Evolutionary conservation across 2,888 invertebrate genomes (phyloP), one percentile per base, ranked within the genome.

Genomic region (Limnephilus auricula): DNA sequence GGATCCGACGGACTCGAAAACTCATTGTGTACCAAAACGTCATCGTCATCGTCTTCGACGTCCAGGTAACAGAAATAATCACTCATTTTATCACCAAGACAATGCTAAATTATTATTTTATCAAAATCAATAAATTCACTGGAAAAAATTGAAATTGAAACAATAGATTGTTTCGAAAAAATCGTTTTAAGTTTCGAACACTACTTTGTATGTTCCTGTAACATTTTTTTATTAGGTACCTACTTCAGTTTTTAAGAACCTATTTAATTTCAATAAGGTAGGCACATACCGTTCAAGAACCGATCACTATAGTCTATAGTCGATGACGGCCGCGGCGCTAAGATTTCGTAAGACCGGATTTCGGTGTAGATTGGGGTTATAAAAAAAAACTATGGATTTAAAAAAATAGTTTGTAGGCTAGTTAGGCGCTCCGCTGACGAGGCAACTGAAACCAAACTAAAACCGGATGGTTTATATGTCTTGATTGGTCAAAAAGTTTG

Each of bases 51-150:
- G 6, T 89, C 90, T 50, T 90, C 90, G 25, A 87, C 79, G 82
- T 91, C 91, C 40, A 91, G 32, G 37, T 83, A 91, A 88, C 80
- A 87, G 82, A 91, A 91, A 91, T 88, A 91, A 45, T 91, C 91
- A 88, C 91, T 88, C 91, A 91, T 91, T 90, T 34, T 65, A 90
- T 90, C 83, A 83, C 83, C 83, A 83, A 90, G 90, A 90, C 90
- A 90, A 90, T 90, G 25, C 25, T 32, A 37, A 83, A 34, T 65
- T 65, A 80, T 32, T 80, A 80, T 32, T 80, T 80, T 80, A 32
- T 80, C 31, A 80, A 80, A 80, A 80, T 18, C 31, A 80, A 30
- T 79, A 30, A 79, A 4, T 5, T 80, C 0, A 13, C 32, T 31
- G 31, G 80, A 13, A 18, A 80, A 32, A 80, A 80, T 2, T 18